A percentile compares a stretch with the other conserved stretches of the same genome.
phyloP scores from a whole-genome alignment of 1,140 invertebrate genomes.

The Pygmarrhopalites habei region DNA sequence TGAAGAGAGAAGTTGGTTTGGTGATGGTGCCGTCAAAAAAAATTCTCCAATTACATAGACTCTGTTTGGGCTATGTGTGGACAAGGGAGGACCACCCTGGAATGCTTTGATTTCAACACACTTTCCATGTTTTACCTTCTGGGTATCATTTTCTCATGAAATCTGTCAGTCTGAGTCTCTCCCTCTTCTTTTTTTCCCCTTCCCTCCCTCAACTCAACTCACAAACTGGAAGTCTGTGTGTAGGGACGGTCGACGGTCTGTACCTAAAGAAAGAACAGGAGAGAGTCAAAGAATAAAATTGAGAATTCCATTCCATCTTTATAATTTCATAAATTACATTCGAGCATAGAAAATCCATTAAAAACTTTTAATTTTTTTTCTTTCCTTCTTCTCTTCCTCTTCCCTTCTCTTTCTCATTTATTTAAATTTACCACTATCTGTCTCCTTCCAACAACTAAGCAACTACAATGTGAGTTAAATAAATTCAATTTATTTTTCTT shows the following conservation, averaged over 20 bases:
- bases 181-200: background rate
- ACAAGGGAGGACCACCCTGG: conserved; percentile 9
- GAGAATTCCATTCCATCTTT: background rate
- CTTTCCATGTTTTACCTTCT: conserved; percentile 5
- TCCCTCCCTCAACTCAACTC: background rate
- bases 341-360: background rate
- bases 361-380: background rate
- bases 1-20: background rate
- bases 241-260: no score
- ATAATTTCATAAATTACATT: conserved; percentile 5
- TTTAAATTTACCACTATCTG: background rate
- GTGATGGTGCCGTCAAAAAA: conserved; percentile 1
- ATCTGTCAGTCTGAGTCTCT: conserved; percentile 2
- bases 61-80: background rate
- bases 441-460: background rate
- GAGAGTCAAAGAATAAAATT: no score
- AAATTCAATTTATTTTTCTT: no score
- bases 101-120: conserved; percentile 3
- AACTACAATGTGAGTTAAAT: no score
- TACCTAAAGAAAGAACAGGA: no score
- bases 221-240: background rate
- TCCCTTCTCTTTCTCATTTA: background rate
- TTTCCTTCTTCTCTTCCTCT: background rate
- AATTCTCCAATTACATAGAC: conserved; percentile 14
- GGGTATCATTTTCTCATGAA: background rate